Conservation (phyloP, 1,140 invertebrate genomes). For the Brachystomella parvula region DNA sequence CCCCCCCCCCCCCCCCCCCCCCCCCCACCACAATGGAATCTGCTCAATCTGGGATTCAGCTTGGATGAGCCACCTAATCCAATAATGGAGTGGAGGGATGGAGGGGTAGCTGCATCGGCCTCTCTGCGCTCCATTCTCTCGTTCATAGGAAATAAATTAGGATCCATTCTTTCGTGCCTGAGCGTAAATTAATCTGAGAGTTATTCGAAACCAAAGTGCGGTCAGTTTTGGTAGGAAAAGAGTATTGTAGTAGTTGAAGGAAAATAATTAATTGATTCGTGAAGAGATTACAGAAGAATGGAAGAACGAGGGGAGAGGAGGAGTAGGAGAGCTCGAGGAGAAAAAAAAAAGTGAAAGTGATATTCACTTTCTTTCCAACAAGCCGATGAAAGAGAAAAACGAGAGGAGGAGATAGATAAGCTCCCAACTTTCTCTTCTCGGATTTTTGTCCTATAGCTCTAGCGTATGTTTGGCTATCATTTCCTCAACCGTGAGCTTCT, state of each 20-base stretch:
- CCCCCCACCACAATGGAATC: no score
- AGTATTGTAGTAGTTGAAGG: background rate
- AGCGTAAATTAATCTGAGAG: background rate
- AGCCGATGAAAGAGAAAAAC: background rate
- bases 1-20: no score
- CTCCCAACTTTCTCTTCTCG: conserved; percentile 9
- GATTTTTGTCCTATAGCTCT: no score
- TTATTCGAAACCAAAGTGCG: background rate
- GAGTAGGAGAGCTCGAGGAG: background rate
- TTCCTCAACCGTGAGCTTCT: no score
- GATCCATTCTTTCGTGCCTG: no score
- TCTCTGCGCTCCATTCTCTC: no score
- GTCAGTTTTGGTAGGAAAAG: background rate
- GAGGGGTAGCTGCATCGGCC: no score
- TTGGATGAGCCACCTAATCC: no score
- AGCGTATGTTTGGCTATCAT: no score
- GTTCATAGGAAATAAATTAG: no score
- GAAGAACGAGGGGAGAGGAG: background rate
- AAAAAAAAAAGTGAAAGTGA: background rate
- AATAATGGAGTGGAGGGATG: no score
- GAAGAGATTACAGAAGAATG: conserved; percentile 2
- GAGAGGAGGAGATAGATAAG: background rate
- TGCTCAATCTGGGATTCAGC: no score
- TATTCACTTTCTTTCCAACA: conserved; percentile 3
- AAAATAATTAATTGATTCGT: conserved; percentile 11